Evolutionary conservation across 2,113 vertebrate species (phyloP).

Genomic region (Colossoma macropomum): DNA sequence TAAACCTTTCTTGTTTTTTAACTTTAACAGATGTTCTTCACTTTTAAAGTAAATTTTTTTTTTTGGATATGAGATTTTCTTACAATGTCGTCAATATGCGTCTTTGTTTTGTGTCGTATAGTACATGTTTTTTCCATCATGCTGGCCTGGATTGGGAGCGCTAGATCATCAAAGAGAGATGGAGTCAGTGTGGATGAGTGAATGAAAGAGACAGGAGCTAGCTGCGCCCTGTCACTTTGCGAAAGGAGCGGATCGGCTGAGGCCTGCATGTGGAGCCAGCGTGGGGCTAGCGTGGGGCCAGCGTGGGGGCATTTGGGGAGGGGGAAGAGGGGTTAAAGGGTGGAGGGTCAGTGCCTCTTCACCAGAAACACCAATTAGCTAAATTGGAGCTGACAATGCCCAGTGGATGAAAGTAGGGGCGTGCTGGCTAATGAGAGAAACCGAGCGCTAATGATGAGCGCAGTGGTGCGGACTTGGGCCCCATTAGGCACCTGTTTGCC

Average conservation of each 20-base stretch:
- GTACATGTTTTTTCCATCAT: not conserved
- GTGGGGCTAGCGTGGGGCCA: conserved; percentile 47
- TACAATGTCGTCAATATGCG: too few relatives aligned
- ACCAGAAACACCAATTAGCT: conserved; percentile 79
- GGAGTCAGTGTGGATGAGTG: not conserved
- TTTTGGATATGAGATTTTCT: too few relatives aligned
- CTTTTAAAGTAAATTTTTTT: too few relatives aligned
- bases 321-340: conserved; percentile 56
- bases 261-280: conserved; percentile 43
- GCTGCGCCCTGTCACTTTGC: conserved; percentile 56
- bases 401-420: conserved; percentile 72
- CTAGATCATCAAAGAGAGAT: not conserved
- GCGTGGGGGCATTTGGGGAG: conserved; percentile 21
- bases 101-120: not conserved
- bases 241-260: conserved; percentile 60
- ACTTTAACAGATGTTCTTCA: too few relatives aligned
- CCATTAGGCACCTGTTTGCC: conserved; percentile 73
- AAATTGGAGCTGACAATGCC: conserved; percentile 76
- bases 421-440: conserved; percentile 64
- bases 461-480: conserved; percentile 41
- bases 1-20: too few relatives aligned
- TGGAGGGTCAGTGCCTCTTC: conserved; percentile 72
- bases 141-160: not conserved
- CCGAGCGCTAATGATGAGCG: conserved; percentile 61
- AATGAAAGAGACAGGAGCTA: conserved; percentile 13